A percentile compares a stretch with the other conserved stretches of the same genome.
Evolutionary conservation across 2,113 vertebrate genomes (phyloP).

Genomic region (Eudyptes chrysolophus): DNA sequence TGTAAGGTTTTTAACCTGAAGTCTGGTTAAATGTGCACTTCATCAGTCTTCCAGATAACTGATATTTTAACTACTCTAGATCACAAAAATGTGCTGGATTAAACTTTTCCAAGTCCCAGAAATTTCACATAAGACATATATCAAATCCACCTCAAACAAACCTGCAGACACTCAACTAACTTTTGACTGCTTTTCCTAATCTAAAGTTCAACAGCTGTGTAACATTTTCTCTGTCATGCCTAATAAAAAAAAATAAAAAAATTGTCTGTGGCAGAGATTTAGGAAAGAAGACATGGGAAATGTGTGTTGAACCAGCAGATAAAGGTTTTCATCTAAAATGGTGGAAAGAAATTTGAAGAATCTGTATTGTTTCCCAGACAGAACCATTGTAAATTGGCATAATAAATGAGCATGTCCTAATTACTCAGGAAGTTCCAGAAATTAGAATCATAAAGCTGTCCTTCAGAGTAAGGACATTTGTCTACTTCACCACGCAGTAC

Average conservation of each 20-base stretch:
- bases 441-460: slow-evolving; percentile 42
- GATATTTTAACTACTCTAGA: neutral
- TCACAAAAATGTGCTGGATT: neutral
- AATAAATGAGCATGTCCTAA: slow-evolving; percentile 37
- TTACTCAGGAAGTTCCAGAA: slow-evolving; percentile 39
- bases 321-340: neutral
- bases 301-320: neutral
- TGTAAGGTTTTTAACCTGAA: neutral
- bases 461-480: slow-evolving; percentile 5
- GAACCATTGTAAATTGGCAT: slow-evolving; percentile 15
- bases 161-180: neutral
- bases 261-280: neutral
- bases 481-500: neutral
- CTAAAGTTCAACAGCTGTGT: neutral
- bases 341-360: slow-evolving; percentile 47
- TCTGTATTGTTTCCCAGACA: neutral
- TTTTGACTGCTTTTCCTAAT: neutral
- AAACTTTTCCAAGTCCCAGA: neutral
- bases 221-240: neutral
- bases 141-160: neutral
- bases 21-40: neutral
- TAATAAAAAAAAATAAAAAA: neutral
- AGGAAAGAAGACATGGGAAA: slow-evolving; percentile 6
- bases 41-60: neutral
- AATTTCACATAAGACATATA: neutral